Conservation (phyloP, 2,113 vertebrate species). For the Chamaea fasciata region DNA sequence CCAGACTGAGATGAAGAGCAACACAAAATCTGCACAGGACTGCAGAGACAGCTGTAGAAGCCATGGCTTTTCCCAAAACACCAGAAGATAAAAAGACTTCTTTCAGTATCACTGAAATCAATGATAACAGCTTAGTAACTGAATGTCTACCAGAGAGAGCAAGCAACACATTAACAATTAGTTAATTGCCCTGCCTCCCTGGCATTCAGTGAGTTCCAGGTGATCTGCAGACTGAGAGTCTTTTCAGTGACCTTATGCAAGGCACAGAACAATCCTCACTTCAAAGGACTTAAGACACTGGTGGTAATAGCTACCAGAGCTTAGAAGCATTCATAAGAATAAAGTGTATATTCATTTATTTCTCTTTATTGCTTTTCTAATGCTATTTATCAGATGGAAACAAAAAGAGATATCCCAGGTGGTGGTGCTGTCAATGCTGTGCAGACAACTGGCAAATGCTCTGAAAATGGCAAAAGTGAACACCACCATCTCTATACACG, state of each 20-base stretch:
- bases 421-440: background rate
- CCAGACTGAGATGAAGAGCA: background rate
- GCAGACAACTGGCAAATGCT: background rate
- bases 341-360: background rate
- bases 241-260: background rate
- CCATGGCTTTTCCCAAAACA: background rate
- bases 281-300: background rate
- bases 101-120: background rate
- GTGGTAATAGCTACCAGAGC: background rate
- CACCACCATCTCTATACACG: background rate
- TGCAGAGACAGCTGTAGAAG: background rate
- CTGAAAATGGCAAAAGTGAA: background rate
- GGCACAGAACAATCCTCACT: accelerated
- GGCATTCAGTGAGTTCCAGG: background rate
- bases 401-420: background rate
- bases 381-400: background rate
- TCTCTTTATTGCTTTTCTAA: background rate
- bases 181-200: background rate
- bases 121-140: accelerated
- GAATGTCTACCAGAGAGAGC: background rate
- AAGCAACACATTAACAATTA: background rate
- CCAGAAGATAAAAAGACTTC: background rate
- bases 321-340: background rate
- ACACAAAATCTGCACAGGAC: background rate
- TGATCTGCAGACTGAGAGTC: background rate